Conservation (phyloP, 2,113 vertebrate genomes). For the Oceanites oceanicus region DNA sequence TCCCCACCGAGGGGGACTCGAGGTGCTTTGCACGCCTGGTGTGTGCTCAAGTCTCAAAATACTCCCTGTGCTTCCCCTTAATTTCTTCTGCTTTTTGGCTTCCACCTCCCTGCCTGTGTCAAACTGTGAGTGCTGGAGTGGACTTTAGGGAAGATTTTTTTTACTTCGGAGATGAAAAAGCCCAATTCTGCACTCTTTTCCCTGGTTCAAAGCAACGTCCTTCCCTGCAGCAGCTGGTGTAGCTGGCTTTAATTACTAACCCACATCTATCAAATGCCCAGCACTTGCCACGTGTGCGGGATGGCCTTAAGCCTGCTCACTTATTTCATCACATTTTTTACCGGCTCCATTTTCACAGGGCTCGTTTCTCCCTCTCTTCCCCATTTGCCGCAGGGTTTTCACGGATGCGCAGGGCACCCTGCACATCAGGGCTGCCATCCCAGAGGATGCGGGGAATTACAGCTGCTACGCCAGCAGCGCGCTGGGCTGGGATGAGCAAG, state of each 20-base stretch:
- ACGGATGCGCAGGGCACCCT: slow-evolving; percentile 75
- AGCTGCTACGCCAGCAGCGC: slow-evolving; percentile 83
- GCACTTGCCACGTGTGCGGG: not conserved
- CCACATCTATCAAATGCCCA: not conserved
- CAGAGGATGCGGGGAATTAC: slow-evolving; percentile 91
- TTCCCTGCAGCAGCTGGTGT: not conserved
- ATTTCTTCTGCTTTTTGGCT: not conserved
- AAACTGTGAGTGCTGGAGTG: not conserved
- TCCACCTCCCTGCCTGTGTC: not conserved
- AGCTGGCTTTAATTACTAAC: not conserved
- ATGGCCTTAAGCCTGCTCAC: not conserved
- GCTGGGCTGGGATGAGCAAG: slow-evolving; percentile 77
- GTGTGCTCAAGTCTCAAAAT: not conserved
- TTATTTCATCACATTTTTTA: not conserved
- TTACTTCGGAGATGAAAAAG: not conserved
- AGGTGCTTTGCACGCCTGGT: not conserved
- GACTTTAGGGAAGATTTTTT: not conserved
- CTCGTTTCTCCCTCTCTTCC: not conserved
- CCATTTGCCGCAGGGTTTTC: slow-evolving; percentile 49
- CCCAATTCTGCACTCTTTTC: not conserved
- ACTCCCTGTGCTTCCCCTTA: not conserved
- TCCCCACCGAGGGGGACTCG: not conserved
- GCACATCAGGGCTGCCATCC: slow-evolving; percentile 77
- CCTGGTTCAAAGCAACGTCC: not conserved
- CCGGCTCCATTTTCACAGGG: not conserved